Conservation (phyloP, 2,797 vertebrate genomes). For the Tarsius wallacei region DNA sequence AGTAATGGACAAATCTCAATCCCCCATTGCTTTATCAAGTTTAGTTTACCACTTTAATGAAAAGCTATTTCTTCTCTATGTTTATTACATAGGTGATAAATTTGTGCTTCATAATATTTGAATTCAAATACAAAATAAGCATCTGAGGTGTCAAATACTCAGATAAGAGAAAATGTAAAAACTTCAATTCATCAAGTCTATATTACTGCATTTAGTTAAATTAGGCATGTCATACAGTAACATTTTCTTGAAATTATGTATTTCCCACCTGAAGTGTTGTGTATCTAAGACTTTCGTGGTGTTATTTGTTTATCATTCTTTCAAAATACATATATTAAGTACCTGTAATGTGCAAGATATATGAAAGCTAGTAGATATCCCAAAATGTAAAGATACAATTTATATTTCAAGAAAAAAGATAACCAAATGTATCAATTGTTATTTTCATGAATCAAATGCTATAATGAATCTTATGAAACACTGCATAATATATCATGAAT, state of each 20-base stretch:
- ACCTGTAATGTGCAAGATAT: neutral
- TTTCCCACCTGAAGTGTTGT: neutral
- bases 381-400: neutral
- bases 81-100: neutral
- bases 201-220: neutral
- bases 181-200: neutral
- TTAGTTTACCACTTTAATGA: neutral
- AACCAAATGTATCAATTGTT: neutral
- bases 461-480: neutral
- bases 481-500: neutral
- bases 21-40: neutral
- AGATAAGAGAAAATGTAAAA: neutral
- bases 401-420: neutral
- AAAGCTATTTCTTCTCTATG: neutral
- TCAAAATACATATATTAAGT: neutral
- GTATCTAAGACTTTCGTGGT: neutral
- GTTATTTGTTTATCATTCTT: neutral
- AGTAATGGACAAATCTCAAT: neutral
- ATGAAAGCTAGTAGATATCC: neutral
- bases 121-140: neutral
- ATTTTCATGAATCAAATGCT: neutral
- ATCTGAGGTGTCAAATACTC: neutral
- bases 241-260: neutral
- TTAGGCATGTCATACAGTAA: neutral
- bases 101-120: neutral